Evolutionary conservation across 2,888 invertebrate genomes (phyloP).

Genomic region (Suillia variegata): DNA sequence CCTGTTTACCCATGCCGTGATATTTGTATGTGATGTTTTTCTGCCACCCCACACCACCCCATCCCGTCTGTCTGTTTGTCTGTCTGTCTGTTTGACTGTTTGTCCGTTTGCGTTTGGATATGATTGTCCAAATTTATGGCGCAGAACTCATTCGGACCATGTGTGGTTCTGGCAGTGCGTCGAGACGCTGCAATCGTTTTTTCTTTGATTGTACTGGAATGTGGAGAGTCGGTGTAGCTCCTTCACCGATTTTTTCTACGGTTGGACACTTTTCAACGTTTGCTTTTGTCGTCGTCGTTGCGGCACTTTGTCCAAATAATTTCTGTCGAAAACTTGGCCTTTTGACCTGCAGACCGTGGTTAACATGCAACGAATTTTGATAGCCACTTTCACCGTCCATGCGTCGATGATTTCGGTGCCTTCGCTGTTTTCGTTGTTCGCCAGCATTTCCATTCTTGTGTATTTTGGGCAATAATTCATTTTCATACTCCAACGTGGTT

Average conservation of each 20-base stretch:
- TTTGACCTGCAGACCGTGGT: conserved; percentile 38
- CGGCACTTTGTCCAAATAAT: conserved; percentile 46
- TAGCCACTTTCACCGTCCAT: conserved; percentile 20
- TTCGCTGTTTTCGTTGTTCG: conserved; percentile 31
- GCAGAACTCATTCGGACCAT: conserved; percentile 30
- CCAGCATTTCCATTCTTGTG: background rate
- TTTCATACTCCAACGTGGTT: conserved; percentile 40
- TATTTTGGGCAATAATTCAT: conserved; percentile 36
- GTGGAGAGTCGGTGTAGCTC: background rate
- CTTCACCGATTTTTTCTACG: background rate
- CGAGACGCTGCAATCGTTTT: conserved; percentile 25
- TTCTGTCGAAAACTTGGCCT: conserved; percentile 52
- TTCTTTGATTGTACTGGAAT: conserved; percentile 9
- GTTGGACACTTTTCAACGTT: background rate
- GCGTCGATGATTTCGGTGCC: conserved; percentile 38
- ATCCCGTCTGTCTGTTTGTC: conserved; percentile 9
- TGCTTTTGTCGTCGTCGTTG: background rate
- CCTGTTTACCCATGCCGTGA: too few species aligned
- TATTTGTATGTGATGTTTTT: background rate
- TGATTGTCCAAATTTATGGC: too few species aligned
- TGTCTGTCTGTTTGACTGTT: too few species aligned
- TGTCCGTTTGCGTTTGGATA: too few species aligned
- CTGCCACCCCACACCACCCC: background rate
- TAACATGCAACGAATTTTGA: conserved; percentile 35
- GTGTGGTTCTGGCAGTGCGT: conserved; percentile 26